phyloP scores from a whole-genome alignment of 2,797 vertebrate genomes.

The Synanceia verrucosa region DNA sequence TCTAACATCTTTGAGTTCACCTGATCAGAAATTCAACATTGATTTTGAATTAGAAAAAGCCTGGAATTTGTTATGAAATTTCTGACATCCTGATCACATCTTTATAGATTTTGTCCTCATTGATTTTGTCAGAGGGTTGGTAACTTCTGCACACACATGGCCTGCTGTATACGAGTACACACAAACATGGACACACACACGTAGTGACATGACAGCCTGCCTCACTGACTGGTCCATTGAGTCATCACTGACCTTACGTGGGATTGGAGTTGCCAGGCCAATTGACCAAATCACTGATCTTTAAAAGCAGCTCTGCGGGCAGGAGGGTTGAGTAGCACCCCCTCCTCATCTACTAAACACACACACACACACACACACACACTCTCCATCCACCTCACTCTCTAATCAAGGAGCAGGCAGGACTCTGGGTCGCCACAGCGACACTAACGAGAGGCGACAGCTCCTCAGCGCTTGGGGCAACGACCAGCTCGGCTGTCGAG shows the following conservation, averaged over 20 bases:
- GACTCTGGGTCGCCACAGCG: conserved; percentile 78
- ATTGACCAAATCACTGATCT: conserved; percentile 89
- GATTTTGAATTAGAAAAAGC: conserved; percentile 6
- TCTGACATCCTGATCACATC: conserved; percentile 18
- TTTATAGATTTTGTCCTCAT: conserved; percentile 51
- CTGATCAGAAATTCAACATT: not conserved
- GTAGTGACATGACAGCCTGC: conserved; percentile 63
- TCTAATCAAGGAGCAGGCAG: conserved; percentile 85
- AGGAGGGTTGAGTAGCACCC: conserved; percentile 22
- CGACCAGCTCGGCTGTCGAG: conserved; percentile 86
- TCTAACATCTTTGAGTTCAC: not conserved
- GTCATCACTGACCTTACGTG: conserved; percentile 81
- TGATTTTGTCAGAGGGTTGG: conserved; percentile 49
- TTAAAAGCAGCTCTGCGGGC: conserved; percentile 81
- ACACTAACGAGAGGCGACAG: conserved; percentile 87
- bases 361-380: conserved; percentile 22
- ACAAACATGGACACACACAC: conserved; percentile 26
- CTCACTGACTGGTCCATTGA: conserved; percentile 77
- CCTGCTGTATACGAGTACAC: not conserved
- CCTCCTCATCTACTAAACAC: conserved; percentile 27
- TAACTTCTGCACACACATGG: conserved; percentile 18
- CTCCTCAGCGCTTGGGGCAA: conserved; percentile 85
- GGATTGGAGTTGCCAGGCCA: conserved; percentile 82
- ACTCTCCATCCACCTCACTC: conserved; percentile 71
- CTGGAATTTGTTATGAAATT: conserved; percentile 17